phyloP scores from a whole-genome alignment of 1,140 invertebrate species.

The Streblospio benedicti region DNA sequence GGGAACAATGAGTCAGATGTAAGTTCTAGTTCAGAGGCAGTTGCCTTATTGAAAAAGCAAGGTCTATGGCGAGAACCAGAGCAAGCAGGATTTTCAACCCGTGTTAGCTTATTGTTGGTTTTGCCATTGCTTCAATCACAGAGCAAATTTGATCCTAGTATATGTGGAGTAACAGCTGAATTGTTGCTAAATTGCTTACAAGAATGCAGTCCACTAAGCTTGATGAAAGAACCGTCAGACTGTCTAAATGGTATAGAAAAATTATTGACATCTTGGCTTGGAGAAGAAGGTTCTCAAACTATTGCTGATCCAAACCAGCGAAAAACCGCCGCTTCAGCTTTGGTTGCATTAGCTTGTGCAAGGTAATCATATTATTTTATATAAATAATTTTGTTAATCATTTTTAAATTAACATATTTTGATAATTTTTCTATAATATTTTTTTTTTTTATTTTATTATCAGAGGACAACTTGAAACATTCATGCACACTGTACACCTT shows the following conservation, averaged over 20 bases:
- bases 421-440: neutral
- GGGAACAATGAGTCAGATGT: slow-evolving; percentile 32
- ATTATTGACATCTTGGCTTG: slow-evolving; percentile 41
- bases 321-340: slow-evolving; percentile 39
- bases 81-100: slow-evolving; percentile 43
- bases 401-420: slow-evolving; percentile 1
- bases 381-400: neutral
- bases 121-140: slow-evolving; percentile 43
- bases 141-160: slow-evolving; percentile 35
- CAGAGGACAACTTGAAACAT: slow-evolving; percentile 42
- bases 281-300: slow-evolving; percentile 26
- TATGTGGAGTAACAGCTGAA: slow-evolving; percentile 40
- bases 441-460: slow-evolving; percentile 16
- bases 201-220: slow-evolving; percentile 41
- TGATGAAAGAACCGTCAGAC: slow-evolving; percentile 42
- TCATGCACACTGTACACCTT: slow-evolving; percentile 43
- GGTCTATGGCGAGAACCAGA: slow-evolving; percentile 39
- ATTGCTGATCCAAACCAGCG: slow-evolving; percentile 23
- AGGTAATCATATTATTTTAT: slow-evolving; percentile 27
- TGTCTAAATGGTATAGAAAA: slow-evolving; percentile 43
- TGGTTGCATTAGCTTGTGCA: slow-evolving; percentile 43
- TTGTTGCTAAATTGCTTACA: slow-evolving; percentile 38
- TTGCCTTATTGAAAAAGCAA: slow-evolving; percentile 38
- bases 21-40: slow-evolving; percentile 30
- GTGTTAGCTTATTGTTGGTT: slow-evolving; percentile 40